Evolutionary conservation across 1,140 invertebrate genomes (phyloP).

Genomic region (Heliothis virescens): DNA sequence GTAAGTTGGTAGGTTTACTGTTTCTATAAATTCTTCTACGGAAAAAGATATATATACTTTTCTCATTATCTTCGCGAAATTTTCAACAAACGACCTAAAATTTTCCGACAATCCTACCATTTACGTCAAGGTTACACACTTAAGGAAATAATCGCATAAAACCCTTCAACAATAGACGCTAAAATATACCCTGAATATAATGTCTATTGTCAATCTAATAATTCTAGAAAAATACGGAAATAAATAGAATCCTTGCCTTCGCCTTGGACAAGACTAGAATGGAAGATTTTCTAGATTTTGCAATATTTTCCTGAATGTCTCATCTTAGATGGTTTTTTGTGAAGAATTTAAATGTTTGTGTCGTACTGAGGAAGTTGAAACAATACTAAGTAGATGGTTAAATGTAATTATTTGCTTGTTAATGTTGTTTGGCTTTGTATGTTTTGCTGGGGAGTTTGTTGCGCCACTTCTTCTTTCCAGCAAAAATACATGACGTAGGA

Average conservation of each 20-base stretch:
- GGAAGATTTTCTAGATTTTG: conserved; percentile 4
- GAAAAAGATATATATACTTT: too few relatives aligned
- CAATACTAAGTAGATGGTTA: neutral
- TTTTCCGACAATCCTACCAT: too few relatives aligned
- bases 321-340: neutral
- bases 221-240: conserved; percentile 20
- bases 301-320: conserved; percentile 10
- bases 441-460: too few relatives aligned
- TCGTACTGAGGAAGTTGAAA: neutral
- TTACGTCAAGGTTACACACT: neutral
- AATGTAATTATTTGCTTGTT: neutral
- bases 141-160: neutral
- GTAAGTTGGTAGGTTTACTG: too few relatives aligned
- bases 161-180: neutral
- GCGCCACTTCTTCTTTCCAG: too few relatives aligned
- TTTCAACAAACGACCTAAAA: too few relatives aligned
- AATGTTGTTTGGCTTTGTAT: too few relatives aligned
- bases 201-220: conserved; percentile 18
- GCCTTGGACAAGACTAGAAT: conserved; percentile 6
- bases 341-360: neutral
- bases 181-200: conserved; percentile 1
- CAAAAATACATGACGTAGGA: too few relatives aligned
- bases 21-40: too few relatives aligned
- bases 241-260: neutral
- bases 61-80: too few relatives aligned